Conservation (phyloP, 2,113 vertebrate species). For the Anolis carolinensis region DNA sequence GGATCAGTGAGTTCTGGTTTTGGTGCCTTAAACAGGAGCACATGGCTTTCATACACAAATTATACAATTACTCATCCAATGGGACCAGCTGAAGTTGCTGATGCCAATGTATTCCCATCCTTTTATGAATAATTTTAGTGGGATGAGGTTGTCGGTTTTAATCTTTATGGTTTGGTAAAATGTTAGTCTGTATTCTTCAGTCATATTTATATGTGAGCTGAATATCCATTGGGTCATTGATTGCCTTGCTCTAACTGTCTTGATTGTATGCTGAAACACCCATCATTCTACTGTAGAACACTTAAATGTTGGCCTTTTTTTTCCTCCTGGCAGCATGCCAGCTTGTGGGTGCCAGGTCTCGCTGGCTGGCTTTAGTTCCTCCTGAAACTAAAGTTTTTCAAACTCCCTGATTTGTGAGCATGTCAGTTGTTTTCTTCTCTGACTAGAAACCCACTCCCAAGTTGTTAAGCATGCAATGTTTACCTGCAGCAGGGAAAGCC, state of each 20-base stretch:
- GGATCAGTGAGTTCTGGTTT: neutral
- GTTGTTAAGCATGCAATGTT: neutral
- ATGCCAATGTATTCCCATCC: neutral
- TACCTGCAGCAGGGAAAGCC: neutral
- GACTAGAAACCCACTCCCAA: neutral
- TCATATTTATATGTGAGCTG: neutral
- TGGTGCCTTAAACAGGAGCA: conserved; percentile 15
- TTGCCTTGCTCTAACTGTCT: neutral
- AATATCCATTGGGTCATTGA: neutral
- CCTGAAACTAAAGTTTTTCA: neutral
- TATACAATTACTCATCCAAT: neutral
- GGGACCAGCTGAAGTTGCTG: neutral
- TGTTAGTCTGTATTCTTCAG: neutral
- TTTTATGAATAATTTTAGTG: neutral
- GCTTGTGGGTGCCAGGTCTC: neutral
- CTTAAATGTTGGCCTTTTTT: no score
- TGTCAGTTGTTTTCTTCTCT: neutral
- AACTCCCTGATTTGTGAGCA: conserved; percentile 5
- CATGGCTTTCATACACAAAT: neutral
- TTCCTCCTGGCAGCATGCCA: neutral
- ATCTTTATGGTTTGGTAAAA: neutral
- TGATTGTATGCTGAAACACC: neutral
- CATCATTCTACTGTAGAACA: neutral
- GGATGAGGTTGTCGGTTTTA: neutral
- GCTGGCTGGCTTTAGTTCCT: neutral